These are phyloP conservation scores for Ips typographus DNA, from an alignment of 1,140 invertebrate genomes.

Conservation along the genomic window DNA sequence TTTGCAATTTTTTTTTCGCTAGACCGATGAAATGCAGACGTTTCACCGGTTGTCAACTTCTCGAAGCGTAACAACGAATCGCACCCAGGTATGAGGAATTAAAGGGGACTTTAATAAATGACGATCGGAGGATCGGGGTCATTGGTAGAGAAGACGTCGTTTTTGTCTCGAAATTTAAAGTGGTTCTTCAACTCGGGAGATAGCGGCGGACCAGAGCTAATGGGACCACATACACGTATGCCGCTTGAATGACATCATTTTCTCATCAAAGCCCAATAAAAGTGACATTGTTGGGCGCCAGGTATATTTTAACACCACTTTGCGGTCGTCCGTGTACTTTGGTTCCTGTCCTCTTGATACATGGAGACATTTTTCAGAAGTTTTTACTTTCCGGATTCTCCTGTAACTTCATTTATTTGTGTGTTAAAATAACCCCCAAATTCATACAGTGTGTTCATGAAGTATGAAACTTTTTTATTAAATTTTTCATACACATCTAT, in stretches of 20 bases:
- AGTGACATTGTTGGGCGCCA: slow-evolving; percentile 48
- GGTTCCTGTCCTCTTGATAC: slow-evolving; percentile 22
- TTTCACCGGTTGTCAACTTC: too few relatives aligned
- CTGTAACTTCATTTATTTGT: too few relatives aligned
- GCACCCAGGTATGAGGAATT: slow-evolving; percentile 16
- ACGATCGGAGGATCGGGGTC: slow-evolving; percentile 20
- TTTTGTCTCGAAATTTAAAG: slow-evolving; percentile 29
- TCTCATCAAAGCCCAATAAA: slow-evolving; percentile 51
- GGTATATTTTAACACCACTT: slow-evolving; percentile 44
- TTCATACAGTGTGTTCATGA: too few relatives aligned
- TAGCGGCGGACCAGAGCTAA: slow-evolving; percentile 45
- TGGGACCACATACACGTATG: slow-evolving; percentile 49
- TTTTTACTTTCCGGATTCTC: too few relatives aligned
- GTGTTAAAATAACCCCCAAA: too few relatives aligned
- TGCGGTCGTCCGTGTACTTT: slow-evolving; percentile 25
- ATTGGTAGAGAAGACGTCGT: slow-evolving; percentile 23
- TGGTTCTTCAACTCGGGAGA: slow-evolving; percentile 36
- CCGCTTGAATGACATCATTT: slow-evolving; percentile 50
- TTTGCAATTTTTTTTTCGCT: too few relatives aligned
- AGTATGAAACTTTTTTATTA: too few relatives aligned
- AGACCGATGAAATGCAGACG: too few relatives aligned
- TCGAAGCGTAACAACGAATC: neutral
- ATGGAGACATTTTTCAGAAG: neutral
- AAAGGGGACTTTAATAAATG: slow-evolving; percentile 25
- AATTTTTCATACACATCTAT: too few relatives aligned